phyloP scores from a whole-genome alignment of 2,797 vertebrate genomes.

The Synaphobranchus kaupii region DNA sequence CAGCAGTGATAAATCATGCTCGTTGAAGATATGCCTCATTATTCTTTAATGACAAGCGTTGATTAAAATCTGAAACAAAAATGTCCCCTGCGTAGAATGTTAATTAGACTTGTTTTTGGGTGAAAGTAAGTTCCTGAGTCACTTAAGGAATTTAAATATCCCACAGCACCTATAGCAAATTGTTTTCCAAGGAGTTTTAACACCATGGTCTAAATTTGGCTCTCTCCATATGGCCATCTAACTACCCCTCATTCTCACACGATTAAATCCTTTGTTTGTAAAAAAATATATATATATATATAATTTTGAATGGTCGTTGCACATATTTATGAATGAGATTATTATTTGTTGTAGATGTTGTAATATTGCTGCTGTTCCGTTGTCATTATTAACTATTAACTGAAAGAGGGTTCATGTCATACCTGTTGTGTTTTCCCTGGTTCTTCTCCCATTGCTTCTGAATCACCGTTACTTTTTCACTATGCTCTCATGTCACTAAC shows the following conservation, averaged over 20 bases:
- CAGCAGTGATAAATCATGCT: conserved; percentile 14
- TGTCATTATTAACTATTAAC: not conserved
- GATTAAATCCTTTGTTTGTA: not conserved
- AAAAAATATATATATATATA: not conserved
- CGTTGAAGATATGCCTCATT: not conserved
- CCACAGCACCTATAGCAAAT: not conserved
- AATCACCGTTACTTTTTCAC: not conserved
- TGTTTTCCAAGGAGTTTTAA: not conserved
- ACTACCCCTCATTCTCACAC: not conserved
- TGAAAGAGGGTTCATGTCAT: not conserved
- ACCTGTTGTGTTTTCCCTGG: not conserved
- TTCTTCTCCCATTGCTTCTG: not conserved
- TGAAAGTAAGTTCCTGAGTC: not conserved
- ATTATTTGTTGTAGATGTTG: not conserved
- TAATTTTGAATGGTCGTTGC: not conserved
- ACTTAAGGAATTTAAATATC: not conserved
- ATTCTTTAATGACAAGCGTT: conserved; percentile 1
- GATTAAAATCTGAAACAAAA: conserved; percentile 10
- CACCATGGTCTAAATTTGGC: not conserved
- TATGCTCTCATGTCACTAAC: not conserved
- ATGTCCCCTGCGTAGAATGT: not conserved
- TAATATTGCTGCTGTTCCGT: not conserved
- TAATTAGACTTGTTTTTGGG: not conserved
- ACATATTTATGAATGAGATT: not conserved
- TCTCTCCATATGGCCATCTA: not conserved